phyloP scores from a whole-genome alignment of 2,888 invertebrate species.

The Cheilosia grossa region DNA sequence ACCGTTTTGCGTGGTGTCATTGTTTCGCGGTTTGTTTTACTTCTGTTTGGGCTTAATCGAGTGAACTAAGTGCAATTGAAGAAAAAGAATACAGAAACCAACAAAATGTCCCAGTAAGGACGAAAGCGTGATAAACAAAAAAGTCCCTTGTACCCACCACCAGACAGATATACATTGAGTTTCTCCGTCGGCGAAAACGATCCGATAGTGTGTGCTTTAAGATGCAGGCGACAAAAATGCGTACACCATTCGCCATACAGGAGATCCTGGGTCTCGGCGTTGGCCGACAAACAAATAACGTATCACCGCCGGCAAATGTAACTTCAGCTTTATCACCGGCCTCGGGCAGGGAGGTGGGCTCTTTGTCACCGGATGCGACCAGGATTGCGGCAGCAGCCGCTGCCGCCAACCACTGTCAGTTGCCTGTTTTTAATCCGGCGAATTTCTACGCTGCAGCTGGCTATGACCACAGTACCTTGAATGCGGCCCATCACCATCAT shows the following conservation, averaged over 20 bases:
- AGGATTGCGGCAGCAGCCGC: constrained; percentile 82
- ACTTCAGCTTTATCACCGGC: constrained; percentile 62
- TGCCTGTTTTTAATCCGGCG: constrained; percentile 83
- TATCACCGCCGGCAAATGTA: constrained; percentile 74
- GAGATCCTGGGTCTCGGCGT: constrained; percentile 82
- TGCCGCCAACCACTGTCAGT: constrained; percentile 82
- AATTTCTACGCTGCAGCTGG: constrained; percentile 83
- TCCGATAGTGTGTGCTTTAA: constrained; percentile 3
- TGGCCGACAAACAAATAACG: constrained; percentile 76
- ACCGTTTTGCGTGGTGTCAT: constrained; percentile 19
- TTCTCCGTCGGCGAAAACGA: constrained; percentile 69
- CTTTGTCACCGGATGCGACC: constrained; percentile 81
- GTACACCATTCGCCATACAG: constrained; percentile 83
- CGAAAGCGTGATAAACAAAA: constrained; percentile 16
- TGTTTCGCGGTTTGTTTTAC: not conserved
- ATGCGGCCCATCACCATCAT: constrained; percentile 82
- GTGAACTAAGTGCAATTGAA: constrained; percentile 60
- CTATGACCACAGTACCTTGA: constrained; percentile 81
- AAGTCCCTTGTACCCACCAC: constrained; percentile 18
- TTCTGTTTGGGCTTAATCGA: constrained; percentile 28
- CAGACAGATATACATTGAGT: not conserved
- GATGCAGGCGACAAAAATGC: constrained; percentile 83
- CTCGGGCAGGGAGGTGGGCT: constrained; percentile 77
- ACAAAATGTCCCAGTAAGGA: constrained; percentile 56
- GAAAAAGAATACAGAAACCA: constrained; percentile 4